Evolutionary conservation across 2,113 vertebrate genomes (phyloP), one percentile per base, ranked within the genome.

Genomic region (Vulpes lagopus): DNA sequence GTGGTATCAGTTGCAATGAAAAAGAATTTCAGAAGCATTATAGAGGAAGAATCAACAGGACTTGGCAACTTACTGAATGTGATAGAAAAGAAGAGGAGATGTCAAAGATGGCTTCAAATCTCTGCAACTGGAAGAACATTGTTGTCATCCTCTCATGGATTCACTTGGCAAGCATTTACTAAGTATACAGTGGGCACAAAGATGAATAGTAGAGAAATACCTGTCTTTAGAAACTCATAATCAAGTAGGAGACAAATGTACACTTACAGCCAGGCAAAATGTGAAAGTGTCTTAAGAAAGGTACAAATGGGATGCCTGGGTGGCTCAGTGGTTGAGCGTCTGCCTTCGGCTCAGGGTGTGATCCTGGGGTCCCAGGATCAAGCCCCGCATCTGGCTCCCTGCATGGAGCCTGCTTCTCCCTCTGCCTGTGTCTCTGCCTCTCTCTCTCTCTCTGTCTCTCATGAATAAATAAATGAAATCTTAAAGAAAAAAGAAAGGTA

Each of bases 21-120:
- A 83, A 94, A 69, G 65, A 94, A 94, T 38, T 15, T 84, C 91
- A 94, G 83, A 95, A 84, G 55, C 30, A n/a, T 22, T 81, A 27
- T 20, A 73, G 71, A 90, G 51, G 38, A 87, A 80, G 65, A 84
- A 88, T 62, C 43, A 83, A 35, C 8, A 80, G 71, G 59, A 83
- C 22, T 59, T 95, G 69, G 38, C 83, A 94, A 87, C 38, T 65
- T 53, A 57, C 27, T 59, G 19, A 65, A 49, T 62, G 4, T 19
- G 51, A n/a, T 38, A 5, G 80, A 89, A 90, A 89, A 53, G 94
- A 81, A 93, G 23, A 15, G 25, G 35, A 91, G 35, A 49, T 84
- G 91, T 85, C 19, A 25, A 79, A 91, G 69, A 79, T 53, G n/a
- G 76, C 59, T 49, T 87, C 67, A 92, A 60, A 22, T 38, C 43